phyloP scores from a whole-genome alignment of 2,888 invertebrate species.

The Trachelus stipa region DNA sequence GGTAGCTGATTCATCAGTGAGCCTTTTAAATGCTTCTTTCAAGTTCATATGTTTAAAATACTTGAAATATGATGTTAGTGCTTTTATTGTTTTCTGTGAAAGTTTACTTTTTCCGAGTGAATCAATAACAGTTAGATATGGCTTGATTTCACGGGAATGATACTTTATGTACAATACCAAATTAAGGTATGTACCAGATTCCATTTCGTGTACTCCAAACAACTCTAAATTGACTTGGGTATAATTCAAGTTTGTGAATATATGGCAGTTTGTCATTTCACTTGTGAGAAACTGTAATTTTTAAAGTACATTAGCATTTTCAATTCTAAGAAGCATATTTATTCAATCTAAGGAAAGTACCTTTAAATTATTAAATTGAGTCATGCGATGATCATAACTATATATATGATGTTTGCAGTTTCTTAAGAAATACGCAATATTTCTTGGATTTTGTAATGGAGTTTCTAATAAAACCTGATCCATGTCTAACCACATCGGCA shows the following conservation, averaged over 20 bases:
- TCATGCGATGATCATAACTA: constrained; percentile 34
- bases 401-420: constrained; percentile 40
- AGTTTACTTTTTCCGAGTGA: constrained; percentile 14
- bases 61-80: constrained; percentile 28
- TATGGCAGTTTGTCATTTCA: constrained; percentile 25
- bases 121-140: constrained; percentile 35
- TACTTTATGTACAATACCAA: constrained; percentile 39
- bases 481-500: constrained; percentile 44
- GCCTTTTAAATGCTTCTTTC: constrained; percentile 30
- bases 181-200: constrained; percentile 25
- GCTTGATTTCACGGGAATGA: constrained; percentile 31
- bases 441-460: constrained; percentile 25
- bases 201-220: constrained; percentile 22
- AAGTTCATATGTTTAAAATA: constrained; percentile 33
- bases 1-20: constrained; percentile 17
- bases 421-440: constrained; percentile 33
- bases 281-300: constrained; percentile 29
- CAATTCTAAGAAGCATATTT: background rate
- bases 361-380: constrained; percentile 39
- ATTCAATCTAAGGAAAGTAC: constrained; percentile 12
- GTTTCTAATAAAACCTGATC: constrained; percentile 30
- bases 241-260: constrained; percentile 34
- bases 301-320: background rate
- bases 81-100: background rate
- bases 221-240: constrained; percentile 36